Percentiles rank a stretch among this genome's conserved stretches.
phyloP scores from a whole-genome alignment of 2,113 vertebrate species.

The Pongo pygmaeus region DNA sequence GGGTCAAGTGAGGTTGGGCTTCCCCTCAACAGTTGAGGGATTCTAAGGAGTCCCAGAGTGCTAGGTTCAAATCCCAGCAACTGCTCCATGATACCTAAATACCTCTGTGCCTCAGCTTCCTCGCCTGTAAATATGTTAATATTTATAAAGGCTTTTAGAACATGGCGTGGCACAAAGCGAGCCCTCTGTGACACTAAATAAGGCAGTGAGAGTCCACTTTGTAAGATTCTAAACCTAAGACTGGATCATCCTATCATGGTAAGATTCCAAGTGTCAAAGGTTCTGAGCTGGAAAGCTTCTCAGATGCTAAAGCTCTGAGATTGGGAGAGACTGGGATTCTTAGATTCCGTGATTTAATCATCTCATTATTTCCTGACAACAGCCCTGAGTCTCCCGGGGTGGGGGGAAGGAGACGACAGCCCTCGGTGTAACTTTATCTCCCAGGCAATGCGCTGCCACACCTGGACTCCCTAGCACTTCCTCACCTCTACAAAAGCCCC shows the following conservation, averaged over 20 bases:
- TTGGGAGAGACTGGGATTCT: background rate
- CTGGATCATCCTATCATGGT: background rate
- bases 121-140: background rate
- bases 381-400: background rate
- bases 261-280: background rate
- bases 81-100: background rate
- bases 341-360: conserved; percentile 42
- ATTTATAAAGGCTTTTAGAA: background rate
- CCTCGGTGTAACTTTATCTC: conserved; percentile 15
- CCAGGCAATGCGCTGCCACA: background rate
- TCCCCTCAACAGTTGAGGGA: background rate
- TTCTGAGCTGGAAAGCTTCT: conserved; percentile 7
- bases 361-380: conserved; percentile 56
- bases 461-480: background rate
- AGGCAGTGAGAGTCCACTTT: background rate
- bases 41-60: background rate
- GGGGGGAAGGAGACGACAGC: background rate
- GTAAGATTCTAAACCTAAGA: background rate
- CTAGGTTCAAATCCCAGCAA: background rate
- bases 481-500: background rate
- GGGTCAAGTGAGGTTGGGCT: background rate
- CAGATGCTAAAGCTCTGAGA: background rate
- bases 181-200: background rate
- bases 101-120: background rate
- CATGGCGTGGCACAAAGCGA: background rate